Conservation (phyloP, 1,140 invertebrate genomes). For the Psilanteris sp. region DNA sequence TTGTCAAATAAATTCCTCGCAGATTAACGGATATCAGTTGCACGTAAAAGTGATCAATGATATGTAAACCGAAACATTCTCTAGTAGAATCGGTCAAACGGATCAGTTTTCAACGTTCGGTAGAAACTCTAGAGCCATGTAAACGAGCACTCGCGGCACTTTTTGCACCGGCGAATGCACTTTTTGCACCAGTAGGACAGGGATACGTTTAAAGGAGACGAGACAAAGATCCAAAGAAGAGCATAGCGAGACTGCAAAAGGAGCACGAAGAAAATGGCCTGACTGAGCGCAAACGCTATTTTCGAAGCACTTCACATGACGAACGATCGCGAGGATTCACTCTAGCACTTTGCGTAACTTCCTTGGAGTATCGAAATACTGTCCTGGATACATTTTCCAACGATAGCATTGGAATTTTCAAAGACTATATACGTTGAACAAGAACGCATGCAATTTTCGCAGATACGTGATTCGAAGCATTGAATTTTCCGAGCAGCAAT, state of each 20-base stretch:
- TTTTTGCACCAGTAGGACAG: conserved; percentile 23
- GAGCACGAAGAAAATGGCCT: conserved; percentile 46
- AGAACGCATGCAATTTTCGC: conserved; percentile 45
- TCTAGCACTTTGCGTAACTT: conserved; percentile 62
- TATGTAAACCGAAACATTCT: conserved; percentile 16
- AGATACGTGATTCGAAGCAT: conserved; percentile 48
- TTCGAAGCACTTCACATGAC: conserved; percentile 62
- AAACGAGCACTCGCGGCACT: conserved; percentile 46
- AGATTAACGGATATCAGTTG: conserved; percentile 23
- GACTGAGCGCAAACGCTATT: conserved; percentile 62
- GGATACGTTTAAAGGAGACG: conserved; percentile 35
- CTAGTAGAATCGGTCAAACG: conserved; percentile 25
- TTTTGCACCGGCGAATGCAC: conserved; percentile 33
- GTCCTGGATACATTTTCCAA: conserved; percentile 56
- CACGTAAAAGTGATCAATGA: conserved; percentile 1
- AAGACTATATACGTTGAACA: conserved; percentile 40
- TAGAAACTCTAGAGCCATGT: conserved; percentile 41
- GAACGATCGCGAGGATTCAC: conserved; percentile 59
- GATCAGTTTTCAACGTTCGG: conserved; percentile 38
- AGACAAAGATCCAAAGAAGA: conserved; percentile 45
- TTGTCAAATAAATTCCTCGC: neutral
- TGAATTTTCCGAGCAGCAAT: conserved; percentile 33
- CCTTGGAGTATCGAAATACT: conserved; percentile 49
- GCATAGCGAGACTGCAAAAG: conserved; percentile 37
- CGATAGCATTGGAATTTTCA: conserved; percentile 51